These are phyloP conservation scores for Brenthis daphne DNA, from an alignment of 2,888 invertebrate genomes.

Conservation along the genomic window DNA sequence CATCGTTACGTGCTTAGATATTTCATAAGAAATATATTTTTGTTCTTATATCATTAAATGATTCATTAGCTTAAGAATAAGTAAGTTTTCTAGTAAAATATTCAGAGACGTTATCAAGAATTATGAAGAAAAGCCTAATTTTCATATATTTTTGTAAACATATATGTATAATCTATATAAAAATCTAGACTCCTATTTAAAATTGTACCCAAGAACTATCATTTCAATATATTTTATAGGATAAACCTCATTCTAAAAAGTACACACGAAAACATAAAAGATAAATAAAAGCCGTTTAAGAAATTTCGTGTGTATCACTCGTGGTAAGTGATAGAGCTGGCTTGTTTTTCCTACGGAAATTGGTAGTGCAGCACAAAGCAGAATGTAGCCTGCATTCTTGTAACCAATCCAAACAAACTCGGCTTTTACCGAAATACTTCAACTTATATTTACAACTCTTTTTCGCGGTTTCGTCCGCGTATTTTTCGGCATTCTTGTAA, in stretches of 20 bases:
- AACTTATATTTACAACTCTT: neutral
- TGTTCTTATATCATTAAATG: neutral
- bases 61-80: neutral
- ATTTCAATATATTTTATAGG: too few relatives aligned
- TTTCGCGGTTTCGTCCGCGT: too few relatives aligned
- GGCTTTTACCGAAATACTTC: slow-evolving; percentile 17
- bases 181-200: too few relatives aligned
- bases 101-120: too few relatives aligned
- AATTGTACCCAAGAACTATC: too few relatives aligned
- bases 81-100: too few relatives aligned
- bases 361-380: slow-evolving; percentile 5
- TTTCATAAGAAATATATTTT: neutral
- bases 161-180: too few relatives aligned
- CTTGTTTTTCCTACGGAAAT: slow-evolving; percentile 5
- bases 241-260: too few relatives aligned
- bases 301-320: slow-evolving; percentile 5
- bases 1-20: slow-evolving; percentile 4
- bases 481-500: too few relatives aligned
- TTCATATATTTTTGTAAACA: too few relatives aligned
- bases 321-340: slow-evolving; percentile 10
- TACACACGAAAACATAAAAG: neutral
- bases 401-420: slow-evolving; percentile 4
- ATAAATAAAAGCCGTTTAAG: slow-evolving; percentile 2
- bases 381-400: slow-evolving; percentile 12
- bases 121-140: too few relatives aligned